These are phyloP conservation scores for Melanotaenia nigrans DNA, from an alignment of 2,797 vertebrate genomes.

Conservation along the genomic window DNA sequence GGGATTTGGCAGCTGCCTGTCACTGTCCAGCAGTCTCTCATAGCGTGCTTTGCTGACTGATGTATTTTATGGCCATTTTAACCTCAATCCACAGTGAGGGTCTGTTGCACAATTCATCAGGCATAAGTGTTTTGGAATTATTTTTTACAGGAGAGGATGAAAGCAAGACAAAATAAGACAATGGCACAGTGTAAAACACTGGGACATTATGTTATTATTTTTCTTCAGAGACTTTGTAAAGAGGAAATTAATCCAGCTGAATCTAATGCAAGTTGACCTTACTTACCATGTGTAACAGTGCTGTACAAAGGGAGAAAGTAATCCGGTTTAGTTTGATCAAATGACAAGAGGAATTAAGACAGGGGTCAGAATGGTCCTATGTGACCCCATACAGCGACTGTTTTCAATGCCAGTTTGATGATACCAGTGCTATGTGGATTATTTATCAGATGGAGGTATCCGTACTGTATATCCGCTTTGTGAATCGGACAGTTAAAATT, in stretches of 20 bases:
- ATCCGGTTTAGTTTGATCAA: slow-evolving; percentile 39
- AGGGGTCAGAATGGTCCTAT: slow-evolving; percentile 22
- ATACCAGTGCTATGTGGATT: slow-evolving; percentile 16
- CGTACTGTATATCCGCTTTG: slow-evolving; percentile 7
- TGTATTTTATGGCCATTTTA: slow-evolving; percentile 40
- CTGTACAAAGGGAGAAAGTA: slow-evolving; percentile 12
- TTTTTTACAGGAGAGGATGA: slow-evolving; percentile 4
- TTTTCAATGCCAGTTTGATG: slow-evolving; percentile 21
- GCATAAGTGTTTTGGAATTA: slow-evolving; percentile 45
- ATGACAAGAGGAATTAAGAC: slow-evolving; percentile 34
- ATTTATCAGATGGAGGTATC: not conserved
- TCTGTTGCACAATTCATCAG: slow-evolving; percentile 49
- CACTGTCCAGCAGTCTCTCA: slow-evolving; percentile 24
- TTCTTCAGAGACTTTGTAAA: slow-evolving; percentile 24
- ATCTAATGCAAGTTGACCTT: slow-evolving; percentile 50
- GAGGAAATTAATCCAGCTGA: slow-evolving; percentile 38
- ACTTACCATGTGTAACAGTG: slow-evolving; percentile 21
- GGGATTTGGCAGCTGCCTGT: slow-evolving; percentile 34
- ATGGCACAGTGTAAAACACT: slow-evolving; percentile 13
- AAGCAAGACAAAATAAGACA: slow-evolving; percentile 7
- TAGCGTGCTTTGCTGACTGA: slow-evolving; percentile 54
- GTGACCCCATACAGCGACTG: slow-evolving; percentile 29
- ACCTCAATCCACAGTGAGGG: slow-evolving; percentile 40
- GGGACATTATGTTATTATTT: slow-evolving; percentile 39
- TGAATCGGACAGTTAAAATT: slow-evolving; percentile 50